Evolutionary conservation across 1,140 invertebrate species (phyloP), one percentile per base, ranked within the genome.

Genomic region (Latrodectus geometricus): DNA sequence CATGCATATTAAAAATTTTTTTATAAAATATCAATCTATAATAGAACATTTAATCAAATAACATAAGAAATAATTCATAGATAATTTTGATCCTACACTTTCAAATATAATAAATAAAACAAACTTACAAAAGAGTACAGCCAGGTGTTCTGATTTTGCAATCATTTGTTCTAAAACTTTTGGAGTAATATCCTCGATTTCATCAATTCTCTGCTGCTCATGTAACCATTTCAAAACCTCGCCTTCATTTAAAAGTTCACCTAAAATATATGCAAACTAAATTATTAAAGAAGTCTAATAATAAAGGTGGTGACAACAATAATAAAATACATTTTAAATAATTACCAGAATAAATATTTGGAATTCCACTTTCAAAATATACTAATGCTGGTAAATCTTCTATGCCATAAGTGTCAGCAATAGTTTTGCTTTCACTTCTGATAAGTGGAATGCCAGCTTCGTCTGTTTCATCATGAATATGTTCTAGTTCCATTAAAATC

Each of bases 401-500:
- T 23, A 98, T 92, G 0, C 96, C 96, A 90, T 96, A 97, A 78
- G 95, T 93, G 91, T 96, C 95, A 0, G 96, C 96, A 75, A 97
- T 94, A 21, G 95, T 93, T 54, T 94, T 94, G 90, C 97, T 80
- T 89, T 97, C 96, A 4, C 89, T 90, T 84, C 90, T 90, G n/a
- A 90, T 89, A 15, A 90, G 89, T 17, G 88, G 88, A 49, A 90
- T 90, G 66, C 95, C 96, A 87, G 97, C 91, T 87, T 94, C 92
- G 91, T 98, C 96, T 91, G 96, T 97, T 92, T 98, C 96, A 91
- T 98, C 97, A 90, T 98, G 97, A 90, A 98, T 98, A 90, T 97
- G 97, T 92, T 98, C 97, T 88, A 98, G 91, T 92, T 98, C 96
- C 89, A 94, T 95, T 68, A 98, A 92, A 70, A 97, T 95, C 90